Percentiles rank a stretch among this genome's conserved stretches.
Evolutionary conservation across 1,140 invertebrate species (phyloP).

Genomic region (Mactra quadrangularis): DNA sequence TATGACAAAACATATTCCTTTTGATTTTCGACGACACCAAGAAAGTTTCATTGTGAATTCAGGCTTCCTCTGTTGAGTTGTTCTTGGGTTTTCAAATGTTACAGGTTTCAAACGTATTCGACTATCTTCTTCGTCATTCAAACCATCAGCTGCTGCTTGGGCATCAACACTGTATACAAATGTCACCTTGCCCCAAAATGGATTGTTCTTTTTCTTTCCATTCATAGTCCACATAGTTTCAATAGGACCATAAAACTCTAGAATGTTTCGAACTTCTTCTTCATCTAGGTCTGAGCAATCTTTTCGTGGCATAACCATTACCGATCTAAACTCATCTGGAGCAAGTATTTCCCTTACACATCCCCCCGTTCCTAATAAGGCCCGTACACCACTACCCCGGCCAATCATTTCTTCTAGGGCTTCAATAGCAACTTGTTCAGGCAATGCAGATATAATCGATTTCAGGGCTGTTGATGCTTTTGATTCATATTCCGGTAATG

Average conservation of each 20-base stretch:
- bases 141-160: constrained; percentile 54
- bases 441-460: constrained; percentile 34
- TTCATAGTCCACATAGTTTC: constrained; percentile 26
- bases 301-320: constrained; percentile 54
- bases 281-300: constrained; percentile 17
- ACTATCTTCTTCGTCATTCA: constrained; percentile 20
- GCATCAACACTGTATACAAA: constrained; percentile 66
- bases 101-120: constrained; percentile 18
- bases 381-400: constrained; percentile 25
- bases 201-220: constrained; percentile 30
- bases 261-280: constrained; percentile 7
- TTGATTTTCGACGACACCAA: constrained; percentile 69
- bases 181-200: constrained; percentile 69
- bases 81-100: background rate
- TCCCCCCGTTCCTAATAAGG: constrained; percentile 60
- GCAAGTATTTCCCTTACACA: constrained; percentile 54
- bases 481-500: constrained; percentile 15
- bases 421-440: constrained; percentile 50
- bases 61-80: constrained; percentile 16
- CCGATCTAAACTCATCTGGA: constrained; percentile 64
- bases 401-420: constrained; percentile 59
- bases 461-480: constrained; percentile 3
- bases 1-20: constrained; percentile 66
- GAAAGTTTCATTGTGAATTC: constrained; percentile 68
- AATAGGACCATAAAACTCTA: constrained; percentile 18